These are phyloP conservation scores for Phataginus tricuspis DNA, from an alignment of 2,797 vertebrate genomes.

Conservation along the genomic window DNA sequence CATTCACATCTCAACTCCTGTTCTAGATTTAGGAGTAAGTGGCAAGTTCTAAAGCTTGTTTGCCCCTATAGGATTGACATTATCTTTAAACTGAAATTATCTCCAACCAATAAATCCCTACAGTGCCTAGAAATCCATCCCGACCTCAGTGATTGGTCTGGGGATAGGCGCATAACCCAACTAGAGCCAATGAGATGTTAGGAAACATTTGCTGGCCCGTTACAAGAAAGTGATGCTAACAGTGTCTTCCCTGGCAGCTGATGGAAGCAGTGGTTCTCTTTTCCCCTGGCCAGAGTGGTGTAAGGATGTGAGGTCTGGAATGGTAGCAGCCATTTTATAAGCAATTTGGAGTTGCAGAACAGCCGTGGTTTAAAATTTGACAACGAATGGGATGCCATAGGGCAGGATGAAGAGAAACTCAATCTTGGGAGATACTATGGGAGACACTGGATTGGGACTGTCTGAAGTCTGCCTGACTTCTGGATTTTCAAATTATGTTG, in stretches of 20 bases:
- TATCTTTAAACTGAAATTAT: background rate
- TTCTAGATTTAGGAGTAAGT: conserved; percentile 56
- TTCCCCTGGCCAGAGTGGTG: background rate
- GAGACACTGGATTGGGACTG: background rate
- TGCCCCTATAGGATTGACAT: background rate
- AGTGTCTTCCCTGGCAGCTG: background rate
- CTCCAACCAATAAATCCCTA: background rate
- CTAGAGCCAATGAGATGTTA: background rate
- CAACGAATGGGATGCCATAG: background rate
- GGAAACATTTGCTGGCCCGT: conserved; percentile 29
- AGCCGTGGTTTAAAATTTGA: background rate
- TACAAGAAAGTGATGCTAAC: background rate
- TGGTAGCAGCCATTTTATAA: background rate
- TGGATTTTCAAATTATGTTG: background rate
- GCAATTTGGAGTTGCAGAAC: background rate
- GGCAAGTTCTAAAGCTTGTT: background rate
- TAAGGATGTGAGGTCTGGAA: conserved; percentile 30
- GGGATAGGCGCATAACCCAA: background rate
- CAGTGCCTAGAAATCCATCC: background rate
- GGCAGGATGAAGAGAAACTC: background rate
- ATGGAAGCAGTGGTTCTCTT: background rate
- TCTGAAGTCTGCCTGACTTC: background rate
- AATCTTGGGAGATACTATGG: background rate
- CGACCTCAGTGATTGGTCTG: background rate
- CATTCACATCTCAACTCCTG: background rate